Evolutionary conservation across 2,113 vertebrate genomes (phyloP).

Genomic region (Chloebia gouldiae): DNA sequence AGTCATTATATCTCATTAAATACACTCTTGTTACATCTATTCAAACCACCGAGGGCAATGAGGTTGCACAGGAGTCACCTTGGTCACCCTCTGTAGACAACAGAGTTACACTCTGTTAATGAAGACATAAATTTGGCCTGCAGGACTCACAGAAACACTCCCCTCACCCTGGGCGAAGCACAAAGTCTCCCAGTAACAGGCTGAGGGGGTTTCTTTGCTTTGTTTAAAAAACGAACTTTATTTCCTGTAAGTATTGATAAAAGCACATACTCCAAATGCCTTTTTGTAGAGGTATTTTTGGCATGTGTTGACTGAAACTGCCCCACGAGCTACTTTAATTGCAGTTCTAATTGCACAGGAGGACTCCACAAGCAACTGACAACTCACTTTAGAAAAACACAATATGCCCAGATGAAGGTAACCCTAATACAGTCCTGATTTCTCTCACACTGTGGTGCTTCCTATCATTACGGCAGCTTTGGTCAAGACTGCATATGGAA

Average conservation of each 20-base stretch:
- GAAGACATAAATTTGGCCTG: not conserved
- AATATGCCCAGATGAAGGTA: not conserved
- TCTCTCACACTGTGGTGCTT: not conserved
- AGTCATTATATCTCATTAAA: not conserved
- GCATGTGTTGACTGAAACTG: not conserved
- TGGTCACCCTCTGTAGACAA: not conserved
- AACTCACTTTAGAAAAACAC: not conserved
- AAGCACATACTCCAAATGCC: not conserved
- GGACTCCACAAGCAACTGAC: not conserved
- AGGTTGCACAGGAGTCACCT: not conserved
- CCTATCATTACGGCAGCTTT: not conserved
- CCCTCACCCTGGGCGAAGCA: not conserved
- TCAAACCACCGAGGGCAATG: not conserved
- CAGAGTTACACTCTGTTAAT: not conserved
- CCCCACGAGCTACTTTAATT: not conserved
- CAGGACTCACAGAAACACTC: not conserved
- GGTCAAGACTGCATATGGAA: not conserved
- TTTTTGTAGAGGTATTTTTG: not conserved
- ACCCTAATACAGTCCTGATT: not conserved
- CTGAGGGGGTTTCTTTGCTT: not conserved
- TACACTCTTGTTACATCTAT: not conserved
- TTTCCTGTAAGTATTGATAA: not conserved
- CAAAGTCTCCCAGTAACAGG: not conserved
- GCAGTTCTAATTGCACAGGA: not conserved
- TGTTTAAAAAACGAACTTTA: not conserved